phyloP scores from a whole-genome alignment of 2,888 invertebrate species.

The Diarsia mendica region DNA sequence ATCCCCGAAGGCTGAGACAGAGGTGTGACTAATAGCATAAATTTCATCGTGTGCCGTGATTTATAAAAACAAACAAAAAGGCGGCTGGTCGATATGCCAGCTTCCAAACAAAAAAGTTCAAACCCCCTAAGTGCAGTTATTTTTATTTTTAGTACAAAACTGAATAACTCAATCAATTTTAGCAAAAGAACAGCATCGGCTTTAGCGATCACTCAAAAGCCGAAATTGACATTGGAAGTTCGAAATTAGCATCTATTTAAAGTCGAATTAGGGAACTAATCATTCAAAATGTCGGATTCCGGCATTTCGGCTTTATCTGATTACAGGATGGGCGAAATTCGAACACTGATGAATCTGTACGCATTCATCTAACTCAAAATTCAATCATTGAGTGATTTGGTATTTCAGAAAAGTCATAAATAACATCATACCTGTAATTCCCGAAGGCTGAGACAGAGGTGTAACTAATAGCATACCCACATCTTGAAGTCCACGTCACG shows the following conservation, averaged over 20 bases:
- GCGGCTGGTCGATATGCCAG: no score
- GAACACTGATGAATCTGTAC: neutral
- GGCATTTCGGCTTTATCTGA: slow-evolving; percentile 15
- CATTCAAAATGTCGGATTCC: slow-evolving; percentile 34
- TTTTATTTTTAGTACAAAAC: neutral
- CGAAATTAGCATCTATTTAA: slow-evolving; percentile 36
- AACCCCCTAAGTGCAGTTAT: neutral
- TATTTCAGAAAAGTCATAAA: neutral
- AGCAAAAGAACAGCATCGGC: neutral
- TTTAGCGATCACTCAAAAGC: neutral
- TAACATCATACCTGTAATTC: neutral
- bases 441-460: no score
- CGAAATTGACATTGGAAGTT: slow-evolving; percentile 17
- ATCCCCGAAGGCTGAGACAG: no score
- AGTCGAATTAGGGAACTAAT: slow-evolving; percentile 46
- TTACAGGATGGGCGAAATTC: neutral
- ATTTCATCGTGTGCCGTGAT: no score
- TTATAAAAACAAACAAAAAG: no score
- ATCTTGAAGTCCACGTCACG: no score
- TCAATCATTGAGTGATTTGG: neutral
- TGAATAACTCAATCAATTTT: neutral
- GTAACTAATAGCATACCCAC: no score
- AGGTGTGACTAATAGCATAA: no score
- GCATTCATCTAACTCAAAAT: slow-evolving; percentile 20
- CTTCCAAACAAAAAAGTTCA: no score